A percentile compares a stretch with the other conserved stretches of the same genome.
phyloP scores from a whole-genome alignment of 2,888 invertebrate genomes.

The Harpagoxenus sublaevis region DNA sequence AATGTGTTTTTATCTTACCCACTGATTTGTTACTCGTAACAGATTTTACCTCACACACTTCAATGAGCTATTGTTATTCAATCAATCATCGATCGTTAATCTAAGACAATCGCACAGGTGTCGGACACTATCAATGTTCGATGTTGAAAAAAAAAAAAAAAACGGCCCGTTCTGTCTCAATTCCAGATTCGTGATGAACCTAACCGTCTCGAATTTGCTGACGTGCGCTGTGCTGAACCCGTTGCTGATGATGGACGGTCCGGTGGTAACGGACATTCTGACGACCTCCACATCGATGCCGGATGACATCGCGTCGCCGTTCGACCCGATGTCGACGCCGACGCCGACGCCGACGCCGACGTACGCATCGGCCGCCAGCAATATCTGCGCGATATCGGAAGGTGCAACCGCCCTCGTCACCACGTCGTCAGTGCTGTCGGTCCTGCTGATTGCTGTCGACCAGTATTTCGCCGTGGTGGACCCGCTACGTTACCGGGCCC shows the following conservation, averaged over 20 bases:
- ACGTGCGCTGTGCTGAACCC: slow-evolving; percentile 86
- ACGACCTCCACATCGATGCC: slow-evolving; percentile 84
- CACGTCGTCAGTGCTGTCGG: slow-evolving; percentile 89
- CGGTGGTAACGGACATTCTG: slow-evolving; percentile 81
- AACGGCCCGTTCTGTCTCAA: background rate
- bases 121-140: background rate
- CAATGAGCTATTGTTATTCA: background rate
- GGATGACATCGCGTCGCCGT: slow-evolving; percentile 17
- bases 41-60: too few species aligned
- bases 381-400: slow-evolving; percentile 88
- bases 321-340: slow-evolving; percentile 3
- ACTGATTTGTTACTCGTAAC: background rate
- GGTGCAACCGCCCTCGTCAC: slow-evolving; percentile 89
- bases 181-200: slow-evolving; percentile 90
- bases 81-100: background rate
- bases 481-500: slow-evolving; percentile 89
- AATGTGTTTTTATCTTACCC: background rate
- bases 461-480: slow-evolving; percentile 90
- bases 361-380: slow-evolving; percentile 75
- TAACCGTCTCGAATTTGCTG: slow-evolving; percentile 88
- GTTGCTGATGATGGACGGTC: slow-evolving; percentile 87
- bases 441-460: slow-evolving; percentile 89
- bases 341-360: slow-evolving; percentile 62
- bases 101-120: background rate
- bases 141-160: slow-evolving; percentile 14